Base-by-base conservation (phyloP, 2,888 invertebrate species). In the Drosophila formosana region DNA sequence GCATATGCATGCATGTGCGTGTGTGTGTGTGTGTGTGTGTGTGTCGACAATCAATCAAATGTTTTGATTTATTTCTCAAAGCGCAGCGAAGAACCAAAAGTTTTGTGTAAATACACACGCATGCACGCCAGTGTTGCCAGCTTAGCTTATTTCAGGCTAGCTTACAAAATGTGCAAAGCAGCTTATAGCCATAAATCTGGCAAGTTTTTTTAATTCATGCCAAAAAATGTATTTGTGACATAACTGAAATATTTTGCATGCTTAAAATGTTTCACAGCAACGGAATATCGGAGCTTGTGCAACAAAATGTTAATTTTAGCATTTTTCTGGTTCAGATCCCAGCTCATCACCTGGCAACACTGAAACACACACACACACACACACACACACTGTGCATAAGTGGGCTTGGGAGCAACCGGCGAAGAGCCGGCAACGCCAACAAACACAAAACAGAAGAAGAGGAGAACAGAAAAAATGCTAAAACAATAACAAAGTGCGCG, bases 361-460 rank as follows among this genome's bases (percentile, higher is more conserved):
- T 18, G 1, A 18, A 18, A 60, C 43, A 60, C 50, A 63, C 11
- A 43, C 7, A 30, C 25, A 6, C 6, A 32, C 23, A 3, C 28
- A 11, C 39, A 39, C 34, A 26, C 5, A 60, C 43, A 28, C 5
- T 5, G 28, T 28, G 26, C 34, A 50, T 30, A 49, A 64, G 51
- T 63, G 74, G 18, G 18, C 18, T 18, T 18, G 18, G 65, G 63
- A 60, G 68, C 74, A 66, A 58, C 76, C 72, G 77, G 77, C 79
- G 60, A 70, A 75, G 62, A 64, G 80, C 80, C 80, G 85, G 85
- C 85, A 78, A 77, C 56, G 47, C 23, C 75, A 72, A 72, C 72
- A 75, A 75, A 72, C 64, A 58, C 81, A 78, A 78, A 68, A 80
- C 56, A 55, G 51, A 62, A 66, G 55, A 66, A 64, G 56, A 45